Base-by-base conservation (phyloP, 2,797 vertebrate genomes). In the Argya squamiceps region DNA sequence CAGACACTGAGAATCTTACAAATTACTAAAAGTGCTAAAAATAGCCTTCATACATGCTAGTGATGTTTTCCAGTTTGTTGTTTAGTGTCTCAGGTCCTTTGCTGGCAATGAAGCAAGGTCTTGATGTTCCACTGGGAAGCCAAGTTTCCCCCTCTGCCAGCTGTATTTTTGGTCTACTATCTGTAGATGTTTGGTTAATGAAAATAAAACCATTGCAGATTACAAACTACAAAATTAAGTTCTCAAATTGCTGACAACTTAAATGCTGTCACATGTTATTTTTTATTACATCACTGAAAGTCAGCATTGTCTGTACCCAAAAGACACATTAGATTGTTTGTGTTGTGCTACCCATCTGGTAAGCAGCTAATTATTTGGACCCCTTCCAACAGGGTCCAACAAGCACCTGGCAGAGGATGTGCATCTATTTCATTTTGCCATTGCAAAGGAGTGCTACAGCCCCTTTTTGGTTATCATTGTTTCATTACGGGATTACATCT, bases 341-440 rank as follows among this genome's bases (percentile, higher is more conserved):
- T 96, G 86, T 52, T 96, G 96, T 95, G 92, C 84, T 96, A 86
- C 70, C 91, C 91, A 92, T 95, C 94, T 97, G 92, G 81, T 81
- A 94, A 92, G 34, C 29, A 75, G 79, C 70, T 96, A 94, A 97
- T 97, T 97, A 93, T 86, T 94, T 97, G 93, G 81, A 87, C 29
- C n/a, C 69, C 58, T 74, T 92, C 85, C 92, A 97, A 17, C 5
- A 58, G 90, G 62, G 82, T 85, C 93, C 89, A 74, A 88, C 18
- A 82, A 79, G 62, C 91, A 96, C 90, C 94, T 97, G 93, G 88
- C 88, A 96, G 71, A 83, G 47, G 34, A 71, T 74, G 44, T 90
- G 52, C 77, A 82, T 73, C 83, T 93, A 49, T 89, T 93, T 88
- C 39, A n/a, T 87, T 93, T 82, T 95, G 62, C 84, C 55, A 21